Conservation (phyloP, 2,113 vertebrate genomes). For the Mormoops blainvillei region DNA sequence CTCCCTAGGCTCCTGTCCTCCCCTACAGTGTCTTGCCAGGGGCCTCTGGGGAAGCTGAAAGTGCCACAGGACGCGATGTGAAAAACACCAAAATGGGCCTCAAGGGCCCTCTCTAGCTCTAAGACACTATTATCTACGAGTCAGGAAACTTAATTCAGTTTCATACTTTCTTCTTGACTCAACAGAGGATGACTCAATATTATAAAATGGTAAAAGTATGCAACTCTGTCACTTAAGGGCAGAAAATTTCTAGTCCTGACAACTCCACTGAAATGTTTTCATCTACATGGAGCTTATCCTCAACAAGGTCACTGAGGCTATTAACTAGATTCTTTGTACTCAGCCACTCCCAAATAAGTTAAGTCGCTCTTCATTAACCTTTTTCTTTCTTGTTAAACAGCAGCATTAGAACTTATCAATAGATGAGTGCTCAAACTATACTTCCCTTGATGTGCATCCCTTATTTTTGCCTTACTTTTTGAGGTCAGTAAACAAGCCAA, state of each 20-base stretch:
- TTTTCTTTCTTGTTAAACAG: slow-evolving; percentile 71
- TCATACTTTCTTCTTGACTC: slow-evolving; percentile 26
- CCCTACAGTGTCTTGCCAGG: no score
- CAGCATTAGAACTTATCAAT: slow-evolving; percentile 59
- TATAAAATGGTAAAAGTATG: slow-evolving; percentile 43
- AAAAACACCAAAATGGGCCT: neutral
- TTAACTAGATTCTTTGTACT: neutral
- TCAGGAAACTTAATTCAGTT: slow-evolving; percentile 19
- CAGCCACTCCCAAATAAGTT: slow-evolving; percentile 34
- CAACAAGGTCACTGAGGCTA: slow-evolving; percentile 25
- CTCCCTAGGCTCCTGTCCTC: neutral
- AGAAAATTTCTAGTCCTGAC: slow-evolving; percentile 52
- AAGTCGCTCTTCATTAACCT: slow-evolving; percentile 55
- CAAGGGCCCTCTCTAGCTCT: neutral
- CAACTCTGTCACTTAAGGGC: slow-evolving; percentile 12
- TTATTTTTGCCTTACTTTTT: slow-evolving; percentile 66
- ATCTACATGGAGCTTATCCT: slow-evolving; percentile 59
- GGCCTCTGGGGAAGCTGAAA: neutral
- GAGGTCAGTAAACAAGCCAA: slow-evolving; percentile 73
- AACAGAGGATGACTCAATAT: slow-evolving; percentile 46
- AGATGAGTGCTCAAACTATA: slow-evolving; percentile 61
- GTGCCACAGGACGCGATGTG: neutral
- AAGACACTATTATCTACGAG: neutral
- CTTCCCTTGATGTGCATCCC: slow-evolving; percentile 49
- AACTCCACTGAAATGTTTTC: slow-evolving; percentile 57